Percentiles rank a stretch among this genome's conserved stretches.
Evolutionary conservation across 2,888 invertebrate species (phyloP).

Genomic region (Caenorhabditis sp.): DNA sequence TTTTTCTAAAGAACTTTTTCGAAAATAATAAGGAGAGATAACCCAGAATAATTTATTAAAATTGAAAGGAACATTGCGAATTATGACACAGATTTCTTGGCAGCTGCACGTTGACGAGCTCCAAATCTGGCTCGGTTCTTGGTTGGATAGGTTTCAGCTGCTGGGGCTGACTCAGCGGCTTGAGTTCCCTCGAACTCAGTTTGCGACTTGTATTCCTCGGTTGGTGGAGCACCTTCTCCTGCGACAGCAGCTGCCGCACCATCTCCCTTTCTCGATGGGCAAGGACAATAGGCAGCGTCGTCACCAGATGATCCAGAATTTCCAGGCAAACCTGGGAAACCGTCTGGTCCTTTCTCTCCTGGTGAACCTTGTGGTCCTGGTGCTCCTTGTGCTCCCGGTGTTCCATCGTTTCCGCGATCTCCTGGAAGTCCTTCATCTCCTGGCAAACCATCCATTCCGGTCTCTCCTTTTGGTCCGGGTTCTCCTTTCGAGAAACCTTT

Average conservation of each 20-base stretch:
- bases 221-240: not conserved
- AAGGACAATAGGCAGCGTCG: slow-evolving; percentile 51
- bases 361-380: slow-evolving; percentile 52
- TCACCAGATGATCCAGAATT: slow-evolving; percentile 46
- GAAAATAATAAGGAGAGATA: too few species aligned
- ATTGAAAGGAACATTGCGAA: not conserved
- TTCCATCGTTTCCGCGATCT: slow-evolving; percentile 66
- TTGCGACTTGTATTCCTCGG: not conserved
- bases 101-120: not conserved
- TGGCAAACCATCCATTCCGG: slow-evolving; percentile 55
- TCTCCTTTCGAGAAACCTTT: slow-evolving; percentile 60
- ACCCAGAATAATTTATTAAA: not conserved
- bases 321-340: slow-evolving; percentile 57
- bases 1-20: too few species aligned
- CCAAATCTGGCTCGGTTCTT: not conserved
- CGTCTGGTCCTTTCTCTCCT: slow-evolving; percentile 58
- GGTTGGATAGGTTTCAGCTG: not conserved
- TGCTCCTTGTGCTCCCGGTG: slow-evolving; percentile 55
- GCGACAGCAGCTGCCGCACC: slow-evolving; percentile 16
- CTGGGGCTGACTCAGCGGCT: not conserved
- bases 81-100: not conserved
- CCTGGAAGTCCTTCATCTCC: slow-evolving; percentile 68
- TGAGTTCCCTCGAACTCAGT: not conserved
- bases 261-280: slow-evolving; percentile 43
- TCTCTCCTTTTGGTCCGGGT: slow-evolving; percentile 57